Conservation (phyloP, 1,140 invertebrate genomes). For the Parapsyche elsis region DNA sequence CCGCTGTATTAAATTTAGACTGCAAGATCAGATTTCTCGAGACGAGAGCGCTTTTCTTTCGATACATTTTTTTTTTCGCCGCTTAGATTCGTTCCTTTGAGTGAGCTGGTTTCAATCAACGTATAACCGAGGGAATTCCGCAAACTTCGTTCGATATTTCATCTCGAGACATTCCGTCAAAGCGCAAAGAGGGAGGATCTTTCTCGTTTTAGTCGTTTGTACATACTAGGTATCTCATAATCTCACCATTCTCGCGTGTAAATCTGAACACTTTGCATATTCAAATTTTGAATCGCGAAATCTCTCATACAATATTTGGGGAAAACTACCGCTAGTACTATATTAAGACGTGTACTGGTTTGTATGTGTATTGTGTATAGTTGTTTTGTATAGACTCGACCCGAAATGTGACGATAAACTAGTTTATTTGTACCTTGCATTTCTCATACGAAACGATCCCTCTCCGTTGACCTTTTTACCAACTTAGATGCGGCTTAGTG, state of each 20-base stretch:
- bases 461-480: background rate
- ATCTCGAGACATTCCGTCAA: background rate
- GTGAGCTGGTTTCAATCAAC: too few relatives aligned
- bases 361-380: background rate
- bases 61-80: background rate
- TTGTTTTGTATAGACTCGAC: background rate
- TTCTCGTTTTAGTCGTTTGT: background rate
- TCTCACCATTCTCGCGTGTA: background rate
- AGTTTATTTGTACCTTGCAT: background rate
- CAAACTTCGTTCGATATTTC: background rate
- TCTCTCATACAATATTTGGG: slow-evolving; percentile 11
- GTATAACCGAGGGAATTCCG: too few relatives aligned
- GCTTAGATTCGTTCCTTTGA: too few relatives aligned
- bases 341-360: background rate
- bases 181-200: background rate
- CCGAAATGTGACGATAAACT: slow-evolving; percentile 6
- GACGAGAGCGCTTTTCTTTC: background rate
- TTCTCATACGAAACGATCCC: slow-evolving; percentile 5
- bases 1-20: background rate
- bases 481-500: too few relatives aligned
- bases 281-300: slow-evolving; percentile 14
- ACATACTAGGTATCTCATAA: background rate
- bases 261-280: slow-evolving; percentile 6
- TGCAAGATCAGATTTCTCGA: background rate
- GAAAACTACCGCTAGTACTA: background rate